Percentiles rank a stretch among this genome's conserved stretches.
These are phyloP conservation scores for Alloscopus bannaensis DNA, from an alignment of 2,888 invertebrate genomes.

Conservation along the genomic window DNA sequence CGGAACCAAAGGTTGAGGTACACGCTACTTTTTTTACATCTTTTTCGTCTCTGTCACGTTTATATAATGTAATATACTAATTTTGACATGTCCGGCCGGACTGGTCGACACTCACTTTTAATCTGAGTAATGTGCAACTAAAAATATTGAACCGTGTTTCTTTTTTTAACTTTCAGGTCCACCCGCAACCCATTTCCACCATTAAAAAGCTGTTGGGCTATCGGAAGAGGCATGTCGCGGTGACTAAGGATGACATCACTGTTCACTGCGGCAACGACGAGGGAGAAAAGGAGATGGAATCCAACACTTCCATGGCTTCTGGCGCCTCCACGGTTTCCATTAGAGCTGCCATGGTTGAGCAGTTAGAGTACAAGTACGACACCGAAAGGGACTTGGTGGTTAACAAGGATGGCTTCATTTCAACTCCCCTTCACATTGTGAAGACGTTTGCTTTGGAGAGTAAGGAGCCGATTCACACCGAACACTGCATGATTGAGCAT, in stretches of 20 bases:
- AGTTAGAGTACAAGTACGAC: conserved; percentile 25
- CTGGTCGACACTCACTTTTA: too few species aligned
- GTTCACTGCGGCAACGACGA: neutral
- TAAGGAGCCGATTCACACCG: conserved; percentile 17
- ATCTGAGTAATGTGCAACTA: too few species aligned
- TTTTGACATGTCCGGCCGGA: too few species aligned
- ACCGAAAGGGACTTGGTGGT: conserved; percentile 12
- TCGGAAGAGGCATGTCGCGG: conserved; percentile 3
- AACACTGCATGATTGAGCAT: conserved; percentile 27
- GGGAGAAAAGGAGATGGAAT: neutral
- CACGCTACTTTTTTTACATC: too few species aligned
- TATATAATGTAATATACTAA: too few species aligned
- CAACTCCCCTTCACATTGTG: conserved; percentile 30
- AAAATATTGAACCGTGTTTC: too few species aligned
- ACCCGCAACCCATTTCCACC: neutral
- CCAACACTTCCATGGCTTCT: neutral
- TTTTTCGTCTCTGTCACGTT: too few species aligned
- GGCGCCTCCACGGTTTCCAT: conserved; percentile 15
- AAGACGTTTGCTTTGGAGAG: conserved; percentile 1
- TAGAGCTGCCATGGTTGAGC: neutral
- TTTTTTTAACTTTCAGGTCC: too few species aligned
- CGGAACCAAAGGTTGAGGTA: too few species aligned
- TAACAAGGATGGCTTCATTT: conserved; percentile 20
- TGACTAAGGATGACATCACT: conserved; percentile 11
- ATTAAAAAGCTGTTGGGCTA: conserved; percentile 9